Conservation (phyloP, 2,113 vertebrate genomes). For the Phyllostomus hastatus region DNA sequence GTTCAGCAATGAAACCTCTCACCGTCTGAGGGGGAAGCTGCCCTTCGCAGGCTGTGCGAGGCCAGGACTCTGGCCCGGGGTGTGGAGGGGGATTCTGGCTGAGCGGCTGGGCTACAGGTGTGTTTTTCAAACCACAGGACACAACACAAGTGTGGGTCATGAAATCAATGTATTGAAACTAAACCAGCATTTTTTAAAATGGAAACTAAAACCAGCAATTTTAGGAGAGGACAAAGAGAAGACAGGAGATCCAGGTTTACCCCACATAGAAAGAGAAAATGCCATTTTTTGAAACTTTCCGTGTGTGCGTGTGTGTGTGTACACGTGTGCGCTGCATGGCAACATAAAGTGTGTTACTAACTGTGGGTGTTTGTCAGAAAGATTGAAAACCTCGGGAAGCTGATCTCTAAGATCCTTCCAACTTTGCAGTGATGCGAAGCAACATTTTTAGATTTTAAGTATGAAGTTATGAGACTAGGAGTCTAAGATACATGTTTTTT, state of each 20-base stretch:
- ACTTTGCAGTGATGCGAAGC: neutral
- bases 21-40: neutral
- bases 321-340: no score
- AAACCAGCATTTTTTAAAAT: neutral
- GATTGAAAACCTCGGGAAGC: neutral
- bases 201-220: neutral
- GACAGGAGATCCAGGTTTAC: neutral
- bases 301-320: neutral
- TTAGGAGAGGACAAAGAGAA: neutral
- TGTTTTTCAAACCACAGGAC: neutral
- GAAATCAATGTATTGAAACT: neutral
- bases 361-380: neutral
- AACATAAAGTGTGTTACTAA: neutral
- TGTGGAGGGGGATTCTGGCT: neutral
- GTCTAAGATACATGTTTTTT: constrained; percentile 5
- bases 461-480: neutral
- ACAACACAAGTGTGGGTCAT: neutral
- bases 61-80: neutral
- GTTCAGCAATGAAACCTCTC: neutral
- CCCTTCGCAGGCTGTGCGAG: neutral
- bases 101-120: neutral
- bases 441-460: neutral
- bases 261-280: neutral
- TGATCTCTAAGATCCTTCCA: neutral
- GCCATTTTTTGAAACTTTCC: neutral